These are phyloP conservation scores for Stichodactyla helianthus DNA, from an alignment of 64 coral and sea anemone species.

Conservation along the genomic window DNA sequence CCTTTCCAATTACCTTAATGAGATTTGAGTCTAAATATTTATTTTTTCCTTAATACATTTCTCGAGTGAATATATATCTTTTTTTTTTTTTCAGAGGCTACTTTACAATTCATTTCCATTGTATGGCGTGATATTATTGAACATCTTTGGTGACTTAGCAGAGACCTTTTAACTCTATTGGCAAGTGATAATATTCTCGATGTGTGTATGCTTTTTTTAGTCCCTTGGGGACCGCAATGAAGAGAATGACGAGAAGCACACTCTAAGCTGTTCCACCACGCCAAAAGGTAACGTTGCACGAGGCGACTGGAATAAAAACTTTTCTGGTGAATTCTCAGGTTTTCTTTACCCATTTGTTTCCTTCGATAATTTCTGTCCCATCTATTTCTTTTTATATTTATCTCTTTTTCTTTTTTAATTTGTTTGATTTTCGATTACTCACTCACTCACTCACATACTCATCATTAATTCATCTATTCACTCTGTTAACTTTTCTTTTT, in stretches of 20 bases:
- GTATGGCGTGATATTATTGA: not conserved
- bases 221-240: not conserved
- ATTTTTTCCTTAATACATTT: constrained; percentile 1
- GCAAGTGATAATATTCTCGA: not conserved
- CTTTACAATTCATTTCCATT: constrained; percentile 1
- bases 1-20: not conserved
- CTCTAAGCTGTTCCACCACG: not conserved
- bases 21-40: constrained; percentile 10
- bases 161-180: not conserved
- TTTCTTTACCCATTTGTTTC: not conserved
- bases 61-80: not conserved
- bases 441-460: too few species aligned
- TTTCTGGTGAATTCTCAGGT: not conserved
- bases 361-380: not conserved
- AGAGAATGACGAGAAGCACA: not conserved
- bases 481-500: too few species aligned
- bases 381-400: too few species aligned
- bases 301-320: not conserved
- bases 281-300: not conserved
- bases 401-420: too few species aligned
- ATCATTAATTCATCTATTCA: too few species aligned
- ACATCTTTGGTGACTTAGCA: not conserved
- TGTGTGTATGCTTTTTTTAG: not conserved
- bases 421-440: too few species aligned
- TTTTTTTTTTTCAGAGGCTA: not conserved